Percentiles rank a stretch among this genome's conserved stretches.
These are phyloP conservation scores for Meganola albula DNA, from an alignment of 2,888 invertebrate genomes.

Conservation along the genomic window DNA sequence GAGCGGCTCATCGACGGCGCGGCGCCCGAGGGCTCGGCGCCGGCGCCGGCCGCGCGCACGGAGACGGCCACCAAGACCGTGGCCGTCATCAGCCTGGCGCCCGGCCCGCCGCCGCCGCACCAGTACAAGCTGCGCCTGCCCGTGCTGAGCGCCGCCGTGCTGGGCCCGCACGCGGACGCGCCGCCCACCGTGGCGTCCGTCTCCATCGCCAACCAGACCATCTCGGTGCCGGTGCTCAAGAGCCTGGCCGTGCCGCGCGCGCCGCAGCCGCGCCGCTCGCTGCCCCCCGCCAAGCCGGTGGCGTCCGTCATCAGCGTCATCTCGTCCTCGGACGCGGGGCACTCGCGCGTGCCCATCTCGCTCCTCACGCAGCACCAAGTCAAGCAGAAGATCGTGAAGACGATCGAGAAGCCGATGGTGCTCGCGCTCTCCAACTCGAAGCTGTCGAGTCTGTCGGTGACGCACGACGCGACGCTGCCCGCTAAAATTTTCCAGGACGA, in stretches of 20 bases:
- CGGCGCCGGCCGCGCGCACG: slow-evolving; percentile 63
- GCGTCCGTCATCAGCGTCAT: slow-evolving; percentile 72
- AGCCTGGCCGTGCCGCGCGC: slow-evolving; percentile 51
- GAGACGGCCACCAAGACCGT: slow-evolving; percentile 75
- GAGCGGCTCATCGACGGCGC: slow-evolving; percentile 81
- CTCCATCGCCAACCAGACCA: slow-evolving; percentile 72
- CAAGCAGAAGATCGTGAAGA: slow-evolving; percentile 72
- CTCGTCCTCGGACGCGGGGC: slow-evolving; percentile 52
- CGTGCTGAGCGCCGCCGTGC: slow-evolving; percentile 42
- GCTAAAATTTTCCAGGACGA: slow-evolving; percentile 84
- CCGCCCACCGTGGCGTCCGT: slow-evolving; percentile 78
- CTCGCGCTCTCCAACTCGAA: slow-evolving; percentile 72
- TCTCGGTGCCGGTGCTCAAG: slow-evolving; percentile 69
- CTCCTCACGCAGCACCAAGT: slow-evolving; percentile 69
- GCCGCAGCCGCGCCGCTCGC: slow-evolving; percentile 37
- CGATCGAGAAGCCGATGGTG: slow-evolving; percentile 70
- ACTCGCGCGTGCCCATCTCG: slow-evolving; percentile 57
- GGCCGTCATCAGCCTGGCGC: slow-evolving; percentile 68
- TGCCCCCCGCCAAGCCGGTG: slow-evolving; percentile 55
- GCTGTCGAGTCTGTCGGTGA: slow-evolving; percentile 75
- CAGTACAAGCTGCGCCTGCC: slow-evolving; percentile 57
- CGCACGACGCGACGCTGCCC: slow-evolving; percentile 78
- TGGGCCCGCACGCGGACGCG: slow-evolving; percentile 64
- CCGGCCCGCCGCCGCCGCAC: slow-evolving; percentile 57
- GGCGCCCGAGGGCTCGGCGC: slow-evolving; percentile 68